Percentiles rank a stretch among this genome's conserved stretches.
Evolutionary conservation across 64 coral and sea anemone genomes (phyloP).

Genomic region (Pocillopora damicornis): DNA sequence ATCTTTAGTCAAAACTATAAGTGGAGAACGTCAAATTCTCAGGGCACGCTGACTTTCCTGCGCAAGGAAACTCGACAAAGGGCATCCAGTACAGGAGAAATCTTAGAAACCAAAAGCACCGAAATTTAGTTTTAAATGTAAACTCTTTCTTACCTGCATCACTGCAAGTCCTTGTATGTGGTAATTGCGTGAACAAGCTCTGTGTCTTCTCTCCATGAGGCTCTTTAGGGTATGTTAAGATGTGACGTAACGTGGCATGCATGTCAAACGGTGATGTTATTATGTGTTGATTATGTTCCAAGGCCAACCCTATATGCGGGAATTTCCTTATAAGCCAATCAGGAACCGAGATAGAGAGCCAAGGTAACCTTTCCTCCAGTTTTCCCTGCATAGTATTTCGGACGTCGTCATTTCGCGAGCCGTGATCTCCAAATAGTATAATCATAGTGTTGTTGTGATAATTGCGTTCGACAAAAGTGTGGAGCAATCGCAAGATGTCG

Average conservation of each 20-base stretch:
- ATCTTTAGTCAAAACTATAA: too few species aligned
- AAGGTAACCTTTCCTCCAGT: slow-evolving; percentile 91
- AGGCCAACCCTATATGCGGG: slow-evolving; percentile 56
- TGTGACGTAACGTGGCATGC: slow-evolving; percentile 78
- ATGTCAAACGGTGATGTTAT: slow-evolving; percentile 81
- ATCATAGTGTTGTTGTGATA: slow-evolving; percentile 75
- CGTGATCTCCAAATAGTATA: slow-evolving; percentile 75
- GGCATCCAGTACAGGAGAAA: too few species aligned
- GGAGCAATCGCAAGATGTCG: slow-evolving; percentile 64
- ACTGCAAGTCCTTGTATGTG: slow-evolving; percentile 42
- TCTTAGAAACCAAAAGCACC: too few species aligned
- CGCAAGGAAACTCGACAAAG: too few species aligned
- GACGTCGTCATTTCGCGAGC: slow-evolving; percentile 78
- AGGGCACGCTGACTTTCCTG: too few species aligned
- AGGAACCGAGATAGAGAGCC: slow-evolving; percentile 86
- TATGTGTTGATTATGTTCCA: slow-evolving; percentile 68
- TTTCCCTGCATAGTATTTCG: slow-evolving; percentile 92
- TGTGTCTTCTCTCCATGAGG: slow-evolving; percentile 70
- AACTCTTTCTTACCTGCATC: slow-evolving; percentile 62
- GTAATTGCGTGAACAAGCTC: slow-evolving; percentile 65
- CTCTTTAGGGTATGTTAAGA: slow-evolving; percentile 65
- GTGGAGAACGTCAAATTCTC: too few species aligned
- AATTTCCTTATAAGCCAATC: slow-evolving; percentile 66
- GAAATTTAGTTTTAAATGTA: too few species aligned
- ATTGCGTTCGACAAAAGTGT: slow-evolving; percentile 44